Conservation (phyloP, 2,888 invertebrate species). For the Galeopsomyia nigrocyanea region DNA sequence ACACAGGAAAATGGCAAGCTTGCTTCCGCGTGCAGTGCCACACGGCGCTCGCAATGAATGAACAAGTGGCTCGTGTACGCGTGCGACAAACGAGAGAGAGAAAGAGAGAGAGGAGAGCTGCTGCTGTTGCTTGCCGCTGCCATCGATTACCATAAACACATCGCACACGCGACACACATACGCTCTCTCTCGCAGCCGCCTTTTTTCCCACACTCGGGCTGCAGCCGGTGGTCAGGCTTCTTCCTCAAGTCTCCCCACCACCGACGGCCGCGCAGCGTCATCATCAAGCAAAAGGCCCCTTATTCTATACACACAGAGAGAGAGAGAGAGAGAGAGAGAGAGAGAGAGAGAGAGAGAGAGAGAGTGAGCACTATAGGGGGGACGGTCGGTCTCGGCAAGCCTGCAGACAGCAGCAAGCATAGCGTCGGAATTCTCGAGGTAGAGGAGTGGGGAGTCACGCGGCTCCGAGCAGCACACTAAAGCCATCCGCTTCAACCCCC, state of each 20-base stretch:
- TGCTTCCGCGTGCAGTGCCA: background rate
- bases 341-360: background rate
- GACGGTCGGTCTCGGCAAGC: too few species aligned
- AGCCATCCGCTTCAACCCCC: constrained; percentile 52
- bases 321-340: background rate
- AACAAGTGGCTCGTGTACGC: background rate
- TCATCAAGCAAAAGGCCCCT: constrained; percentile 4
- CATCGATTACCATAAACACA: constrained; percentile 44
- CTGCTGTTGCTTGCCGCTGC: background rate
- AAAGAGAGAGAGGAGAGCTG: constrained; percentile 18
- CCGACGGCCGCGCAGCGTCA: background rate
- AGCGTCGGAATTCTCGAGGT: too few species aligned
- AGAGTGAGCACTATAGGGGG: too few species aligned
- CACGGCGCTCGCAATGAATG: too few species aligned
- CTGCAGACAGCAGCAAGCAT: too few species aligned
- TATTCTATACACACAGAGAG: background rate
- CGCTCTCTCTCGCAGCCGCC: constrained; percentile 41
- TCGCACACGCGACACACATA: constrained; percentile 44
- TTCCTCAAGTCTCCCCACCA: constrained; percentile 1
- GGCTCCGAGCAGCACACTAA: too few species aligned
- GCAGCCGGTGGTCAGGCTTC: constrained; percentile 3
- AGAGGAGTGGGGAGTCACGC: background rate
- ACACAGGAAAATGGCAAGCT: constrained; percentile 15
- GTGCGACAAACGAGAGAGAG: constrained; percentile 3
- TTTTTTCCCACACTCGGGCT: constrained; percentile 44